These are phyloP conservation scores for Cabera pusaria DNA, from an alignment of 2,888 invertebrate genomes.

Conservation along the genomic window DNA sequence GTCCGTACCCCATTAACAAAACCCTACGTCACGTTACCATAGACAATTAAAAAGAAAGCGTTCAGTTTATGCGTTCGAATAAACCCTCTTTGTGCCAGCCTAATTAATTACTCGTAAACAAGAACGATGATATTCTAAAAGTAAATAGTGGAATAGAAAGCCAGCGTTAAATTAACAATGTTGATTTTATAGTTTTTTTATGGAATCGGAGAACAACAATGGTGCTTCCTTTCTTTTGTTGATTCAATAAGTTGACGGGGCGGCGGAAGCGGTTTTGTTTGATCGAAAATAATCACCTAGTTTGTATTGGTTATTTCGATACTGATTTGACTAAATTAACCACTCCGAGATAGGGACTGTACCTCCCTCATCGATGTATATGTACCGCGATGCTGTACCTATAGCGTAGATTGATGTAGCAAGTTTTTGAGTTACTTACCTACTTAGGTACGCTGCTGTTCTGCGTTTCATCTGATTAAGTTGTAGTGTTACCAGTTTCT, in stretches of 20 bases:
- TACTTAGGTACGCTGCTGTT: too few relatives aligned
- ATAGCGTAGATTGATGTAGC: too few relatives aligned
- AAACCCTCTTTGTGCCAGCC: conserved; percentile 59
- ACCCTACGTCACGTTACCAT: conserved; percentile 60
- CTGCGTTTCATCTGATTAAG: too few relatives aligned
- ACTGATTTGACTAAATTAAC: too few relatives aligned
- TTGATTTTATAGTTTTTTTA: conserved; percentile 59
- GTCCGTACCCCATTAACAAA: conserved; percentile 61
- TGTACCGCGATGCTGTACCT: too few relatives aligned
- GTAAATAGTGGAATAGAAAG: conserved; percentile 73
- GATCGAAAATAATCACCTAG: conserved; percentile 30
- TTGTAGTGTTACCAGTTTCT: too few relatives aligned
- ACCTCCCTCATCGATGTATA: too few relatives aligned
- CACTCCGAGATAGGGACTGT: too few relatives aligned
- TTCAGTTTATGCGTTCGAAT: conserved; percentile 44
- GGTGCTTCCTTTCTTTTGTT: conserved; percentile 58
- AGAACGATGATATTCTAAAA: conserved; percentile 79
- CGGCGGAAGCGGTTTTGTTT: conserved; percentile 32
- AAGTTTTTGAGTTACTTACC: too few relatives aligned
- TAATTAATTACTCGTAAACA: conserved; percentile 82
- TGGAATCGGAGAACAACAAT: conserved; percentile 47
- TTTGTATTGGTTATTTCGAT: conserved; percentile 21
- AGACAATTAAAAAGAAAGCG: conserved; percentile 67
- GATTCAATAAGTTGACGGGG: conserved; percentile 46
- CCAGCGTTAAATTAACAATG: conserved; percentile 71